A percentile compares a stretch with the other conserved stretches of the same genome.
Conservation (phyloP, 2,888 invertebrate species). For the Drosophila bunnanda region DNA sequence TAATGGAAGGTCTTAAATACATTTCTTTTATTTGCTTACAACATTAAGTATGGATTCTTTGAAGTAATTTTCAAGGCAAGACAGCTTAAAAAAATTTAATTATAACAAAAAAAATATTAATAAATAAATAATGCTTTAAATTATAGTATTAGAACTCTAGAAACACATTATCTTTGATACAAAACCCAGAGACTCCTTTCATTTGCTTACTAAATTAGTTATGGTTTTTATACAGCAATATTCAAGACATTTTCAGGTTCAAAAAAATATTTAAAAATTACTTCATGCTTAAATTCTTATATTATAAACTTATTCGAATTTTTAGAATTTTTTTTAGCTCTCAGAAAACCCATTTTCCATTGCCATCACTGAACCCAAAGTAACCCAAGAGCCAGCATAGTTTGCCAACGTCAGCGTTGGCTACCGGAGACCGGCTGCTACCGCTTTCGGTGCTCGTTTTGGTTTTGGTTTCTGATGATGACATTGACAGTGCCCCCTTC, state of each 20-base stretch:
- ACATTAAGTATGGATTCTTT: too few relatives aligned
- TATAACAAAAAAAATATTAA: background rate
- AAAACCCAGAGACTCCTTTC: too few relatives aligned
- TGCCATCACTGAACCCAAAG: conserved; percentile 29
- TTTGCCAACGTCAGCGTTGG: conserved; percentile 69
- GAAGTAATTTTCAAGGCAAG: too few relatives aligned
- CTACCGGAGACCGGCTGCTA: conserved; percentile 32
- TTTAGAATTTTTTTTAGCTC: too few relatives aligned
- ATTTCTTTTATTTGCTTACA: background rate
- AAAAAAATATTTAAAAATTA: background rate
- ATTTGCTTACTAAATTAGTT: background rate
- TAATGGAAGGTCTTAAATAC: accelerated
- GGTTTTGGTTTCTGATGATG: conserved; percentile 38
- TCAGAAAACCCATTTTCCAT: background rate
- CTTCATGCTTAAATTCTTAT: background rate
- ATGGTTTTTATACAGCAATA: background rate
- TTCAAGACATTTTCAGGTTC: background rate
- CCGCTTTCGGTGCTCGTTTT: conserved; percentile 11
- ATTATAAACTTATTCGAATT: background rate
- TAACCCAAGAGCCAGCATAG: conserved; percentile 71
- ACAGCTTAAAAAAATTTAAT: too few relatives aligned
- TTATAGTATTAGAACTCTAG: too few relatives aligned
- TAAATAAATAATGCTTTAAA: too few relatives aligned
- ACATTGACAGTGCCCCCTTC: conserved; percentile 43
- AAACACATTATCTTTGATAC: too few relatives aligned